These are phyloP conservation scores for Pseudachorutes palmiensis DNA, from an alignment of 1,140 invertebrate species.

Conservation along the genomic window DNA sequence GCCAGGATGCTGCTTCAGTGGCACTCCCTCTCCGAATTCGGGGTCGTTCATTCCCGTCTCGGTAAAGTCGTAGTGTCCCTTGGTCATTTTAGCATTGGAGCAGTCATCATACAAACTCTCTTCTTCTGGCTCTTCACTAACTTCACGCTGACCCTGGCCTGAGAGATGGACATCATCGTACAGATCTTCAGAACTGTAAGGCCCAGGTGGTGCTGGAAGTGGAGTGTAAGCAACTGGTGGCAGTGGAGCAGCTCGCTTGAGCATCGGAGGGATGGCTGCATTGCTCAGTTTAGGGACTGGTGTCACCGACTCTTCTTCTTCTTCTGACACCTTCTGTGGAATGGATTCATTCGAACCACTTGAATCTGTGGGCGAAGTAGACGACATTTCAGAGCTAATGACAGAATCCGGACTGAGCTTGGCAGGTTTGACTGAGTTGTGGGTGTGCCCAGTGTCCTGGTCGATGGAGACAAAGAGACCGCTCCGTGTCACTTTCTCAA, in stretches of 20 bases:
- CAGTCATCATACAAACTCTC: constrained; percentile 38
- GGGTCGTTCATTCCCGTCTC: constrained; percentile 1
- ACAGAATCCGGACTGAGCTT: constrained; percentile 38
- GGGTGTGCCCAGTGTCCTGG: constrained; percentile 4
- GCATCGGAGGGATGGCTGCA: constrained; percentile 10
- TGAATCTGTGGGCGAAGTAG: constrained; percentile 7
- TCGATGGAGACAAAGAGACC: constrained; percentile 33
- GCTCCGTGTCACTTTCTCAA: constrained; percentile 18
- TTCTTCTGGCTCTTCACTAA: constrained; percentile 21
- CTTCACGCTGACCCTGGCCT: not conserved
- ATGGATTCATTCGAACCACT: constrained; percentile 33
- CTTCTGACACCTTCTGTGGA: constrained; percentile 14
- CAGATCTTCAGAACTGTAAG: not conserved
- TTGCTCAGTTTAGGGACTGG: constrained; percentile 15
- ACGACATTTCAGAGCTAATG: constrained; percentile 28
- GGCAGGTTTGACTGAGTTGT: constrained; percentile 22
- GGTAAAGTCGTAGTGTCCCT: constrained; percentile 34
- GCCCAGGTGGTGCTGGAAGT: not conserved
- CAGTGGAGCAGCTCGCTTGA: constrained; percentile 24
- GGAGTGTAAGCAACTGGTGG: not conserved
- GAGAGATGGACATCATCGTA: not conserved
- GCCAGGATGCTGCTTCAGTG: constrained; percentile 23
- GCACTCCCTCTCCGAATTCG: constrained; percentile 22
- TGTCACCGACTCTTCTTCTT: not conserved
- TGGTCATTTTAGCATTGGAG: constrained; percentile 12